Conservation (phyloP, 2,113 vertebrate species). For the Lampris incognitus region DNA sequence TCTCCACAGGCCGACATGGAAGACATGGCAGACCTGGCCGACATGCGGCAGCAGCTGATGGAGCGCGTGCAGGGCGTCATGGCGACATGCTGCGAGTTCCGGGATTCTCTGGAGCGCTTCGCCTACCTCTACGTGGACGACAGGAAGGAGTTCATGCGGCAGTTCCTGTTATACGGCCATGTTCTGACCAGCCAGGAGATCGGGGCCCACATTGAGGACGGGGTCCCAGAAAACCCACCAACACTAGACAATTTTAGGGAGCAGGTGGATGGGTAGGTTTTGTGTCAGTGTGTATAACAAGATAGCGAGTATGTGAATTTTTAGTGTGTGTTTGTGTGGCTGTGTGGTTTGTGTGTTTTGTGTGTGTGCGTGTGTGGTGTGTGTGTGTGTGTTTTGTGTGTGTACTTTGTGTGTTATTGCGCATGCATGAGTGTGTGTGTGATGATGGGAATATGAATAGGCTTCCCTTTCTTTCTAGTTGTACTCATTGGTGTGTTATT, state of each 20-base stretch:
- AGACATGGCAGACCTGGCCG: conserved; percentile 79
- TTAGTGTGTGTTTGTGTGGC: not conserved
- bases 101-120: conserved; percentile 81
- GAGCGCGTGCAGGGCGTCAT: conserved; percentile 70
- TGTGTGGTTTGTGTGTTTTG: not conserved
- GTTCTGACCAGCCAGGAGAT: conserved; percentile 79
- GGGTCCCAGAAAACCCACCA: conserved; percentile 82
- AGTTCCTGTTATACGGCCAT: conserved; percentile 86
- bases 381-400: conserved; percentile 4
- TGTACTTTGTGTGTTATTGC: not conserved
- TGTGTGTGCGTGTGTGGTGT: conserved; percentile 1
- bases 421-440: not conserved
- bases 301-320: too few relatives aligned
- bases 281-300: not conserved
- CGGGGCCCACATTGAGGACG: conserved; percentile 72
- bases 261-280: conserved; percentile 83
- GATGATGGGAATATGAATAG: too few relatives aligned
- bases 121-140: conserved; percentile 88
- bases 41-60: conserved; percentile 81
- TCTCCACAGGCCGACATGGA: conserved; percentile 87
- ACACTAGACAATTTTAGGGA: conserved; percentile 83
- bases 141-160: conserved; percentile 86
- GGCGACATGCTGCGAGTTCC: conserved; percentile 73
- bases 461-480: too few relatives aligned
- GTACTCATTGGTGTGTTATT: too few relatives aligned